These are phyloP conservation scores for Diarsia mendica DNA, from an alignment of 2,888 invertebrate species.

Conservation along the genomic window DNA sequence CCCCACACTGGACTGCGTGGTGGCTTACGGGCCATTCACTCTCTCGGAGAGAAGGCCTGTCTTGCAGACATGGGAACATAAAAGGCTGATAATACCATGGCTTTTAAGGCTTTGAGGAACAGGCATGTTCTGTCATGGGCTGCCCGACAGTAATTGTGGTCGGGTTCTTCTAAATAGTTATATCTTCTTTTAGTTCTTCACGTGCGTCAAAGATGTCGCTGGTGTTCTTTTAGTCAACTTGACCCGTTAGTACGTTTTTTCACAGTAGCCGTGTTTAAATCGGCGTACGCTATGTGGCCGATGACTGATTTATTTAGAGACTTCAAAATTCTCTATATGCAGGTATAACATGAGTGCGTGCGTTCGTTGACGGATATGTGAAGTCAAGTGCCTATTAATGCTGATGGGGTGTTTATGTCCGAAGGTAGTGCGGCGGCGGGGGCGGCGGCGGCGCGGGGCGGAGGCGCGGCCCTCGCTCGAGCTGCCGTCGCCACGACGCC, in stretches of 20 bases:
- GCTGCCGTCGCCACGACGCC: slow-evolving; percentile 93
- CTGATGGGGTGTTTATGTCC: slow-evolving; percentile 73
- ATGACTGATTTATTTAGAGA: neutral
- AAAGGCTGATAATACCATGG: too few relatives aligned
- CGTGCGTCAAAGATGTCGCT: neutral
- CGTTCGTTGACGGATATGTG: slow-evolving; percentile 5
- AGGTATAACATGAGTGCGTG: slow-evolving; percentile 7
- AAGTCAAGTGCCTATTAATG: slow-evolving; percentile 31
- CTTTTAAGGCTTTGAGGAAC: too few relatives aligned
- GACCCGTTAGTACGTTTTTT: too few relatives aligned
- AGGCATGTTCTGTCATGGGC: too few relatives aligned
- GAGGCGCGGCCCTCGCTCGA: slow-evolving; percentile 88
- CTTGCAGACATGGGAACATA: too few relatives aligned
- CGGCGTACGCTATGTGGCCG: neutral
- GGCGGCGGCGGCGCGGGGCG: slow-evolving; percentile 88
- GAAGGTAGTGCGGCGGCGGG: slow-evolving; percentile 86
- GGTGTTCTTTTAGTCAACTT: neutral
- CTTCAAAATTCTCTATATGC: slow-evolving; percentile 2
- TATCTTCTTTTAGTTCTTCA: neutral
- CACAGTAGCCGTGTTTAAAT: slow-evolving; percentile 4
- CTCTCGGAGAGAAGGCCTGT: neutral
- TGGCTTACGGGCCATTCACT: neutral
- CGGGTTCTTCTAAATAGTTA: too few relatives aligned
- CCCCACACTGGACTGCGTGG: too few relatives aligned
- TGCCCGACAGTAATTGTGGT: neutral